Percentiles rank a stretch among this genome's conserved stretches.
phyloP scores from a whole-genome alignment of 2,797 vertebrate species.

The Dermochelys coriacea region DNA sequence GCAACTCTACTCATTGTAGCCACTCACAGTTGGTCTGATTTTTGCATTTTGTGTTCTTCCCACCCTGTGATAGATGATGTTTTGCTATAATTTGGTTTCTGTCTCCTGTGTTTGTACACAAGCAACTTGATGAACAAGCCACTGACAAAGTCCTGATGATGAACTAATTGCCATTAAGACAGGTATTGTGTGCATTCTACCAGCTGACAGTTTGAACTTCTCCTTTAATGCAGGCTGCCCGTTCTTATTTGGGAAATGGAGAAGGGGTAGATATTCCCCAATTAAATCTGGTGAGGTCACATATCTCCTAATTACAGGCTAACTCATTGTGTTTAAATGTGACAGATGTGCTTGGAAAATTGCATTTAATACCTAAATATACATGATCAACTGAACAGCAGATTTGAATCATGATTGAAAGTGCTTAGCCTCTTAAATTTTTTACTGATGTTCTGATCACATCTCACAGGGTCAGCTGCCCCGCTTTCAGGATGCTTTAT shows the following conservation, averaged over 20 bases:
- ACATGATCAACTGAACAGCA: slow-evolving; percentile 60
- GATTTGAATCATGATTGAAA: slow-evolving; percentile 49
- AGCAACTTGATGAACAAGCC: slow-evolving; percentile 67
- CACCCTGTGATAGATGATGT: slow-evolving; percentile 10
- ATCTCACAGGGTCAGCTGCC: slow-evolving; percentile 5
- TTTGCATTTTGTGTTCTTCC: background rate
- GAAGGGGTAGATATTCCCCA: slow-evolving; percentile 69
- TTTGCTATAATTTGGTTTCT: slow-evolving; percentile 50
- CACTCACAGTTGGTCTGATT: background rate
- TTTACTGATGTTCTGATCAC: background rate
- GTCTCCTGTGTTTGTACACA: slow-evolving; percentile 51
- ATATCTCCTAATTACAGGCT: slow-evolving; percentile 71
- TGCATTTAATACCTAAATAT: slow-evolving; percentile 70
- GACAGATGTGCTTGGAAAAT: slow-evolving; percentile 72
- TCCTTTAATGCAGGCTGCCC: slow-evolving; percentile 56
- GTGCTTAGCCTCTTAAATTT: slow-evolving; percentile 44
- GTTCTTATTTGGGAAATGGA: slow-evolving; percentile 67
- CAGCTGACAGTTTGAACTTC: slow-evolving; percentile 70
- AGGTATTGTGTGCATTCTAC: slow-evolving; percentile 56
- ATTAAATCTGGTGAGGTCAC: slow-evolving; percentile 75
- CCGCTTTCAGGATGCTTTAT: background rate
- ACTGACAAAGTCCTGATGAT: slow-evolving; percentile 72
- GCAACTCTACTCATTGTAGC: background rate
- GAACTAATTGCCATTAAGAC: slow-evolving; percentile 50
- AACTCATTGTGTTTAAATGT: slow-evolving; percentile 75